phyloP scores from a whole-genome alignment of 2,797 vertebrate genomes.

The Bradypodion ventrale region DNA sequence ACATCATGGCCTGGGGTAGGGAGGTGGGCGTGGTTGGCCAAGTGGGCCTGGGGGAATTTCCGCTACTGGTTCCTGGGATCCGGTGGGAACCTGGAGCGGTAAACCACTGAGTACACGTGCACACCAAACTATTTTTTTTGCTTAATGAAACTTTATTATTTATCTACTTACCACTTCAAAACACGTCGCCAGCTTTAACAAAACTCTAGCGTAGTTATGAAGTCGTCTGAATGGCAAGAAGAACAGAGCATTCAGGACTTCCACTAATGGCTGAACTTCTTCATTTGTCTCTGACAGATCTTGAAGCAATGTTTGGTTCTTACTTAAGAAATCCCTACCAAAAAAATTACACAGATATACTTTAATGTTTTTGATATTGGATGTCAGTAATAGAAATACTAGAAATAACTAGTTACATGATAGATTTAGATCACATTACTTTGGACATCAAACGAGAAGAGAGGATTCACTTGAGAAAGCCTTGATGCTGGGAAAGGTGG shows the following conservation, averaged over 20 bases:
- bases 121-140: slow-evolving; percentile 1
- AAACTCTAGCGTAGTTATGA: slow-evolving; percentile 86
- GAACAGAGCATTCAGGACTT: slow-evolving; percentile 86
- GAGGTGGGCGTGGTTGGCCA: no score
- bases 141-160: not conserved
- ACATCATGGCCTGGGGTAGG: no score
- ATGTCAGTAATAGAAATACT: not conserved
- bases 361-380: slow-evolving; percentile 16
- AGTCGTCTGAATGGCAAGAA: slow-evolving; percentile 87
- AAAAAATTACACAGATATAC: slow-evolving; percentile 16
- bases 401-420: not conserved
- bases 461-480: no score
- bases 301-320: slow-evolving; percentile 87
- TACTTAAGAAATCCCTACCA: slow-evolving; percentile 88
- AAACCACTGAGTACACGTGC: not conserved
- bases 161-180: slow-evolving; percentile 89
- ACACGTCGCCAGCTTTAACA: slow-evolving; percentile 92
- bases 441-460: no score
- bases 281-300: slow-evolving; percentile 84
- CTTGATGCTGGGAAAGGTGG: no score
- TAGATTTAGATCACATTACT: not conserved
- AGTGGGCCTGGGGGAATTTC: no score
- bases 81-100: no score
- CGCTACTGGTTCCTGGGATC: no score
- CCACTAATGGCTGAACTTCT: slow-evolving; percentile 80